These are phyloP conservation scores for Geophilus truncorum DNA, from an alignment of 2,888 invertebrate genomes.

Conservation along the genomic window DNA sequence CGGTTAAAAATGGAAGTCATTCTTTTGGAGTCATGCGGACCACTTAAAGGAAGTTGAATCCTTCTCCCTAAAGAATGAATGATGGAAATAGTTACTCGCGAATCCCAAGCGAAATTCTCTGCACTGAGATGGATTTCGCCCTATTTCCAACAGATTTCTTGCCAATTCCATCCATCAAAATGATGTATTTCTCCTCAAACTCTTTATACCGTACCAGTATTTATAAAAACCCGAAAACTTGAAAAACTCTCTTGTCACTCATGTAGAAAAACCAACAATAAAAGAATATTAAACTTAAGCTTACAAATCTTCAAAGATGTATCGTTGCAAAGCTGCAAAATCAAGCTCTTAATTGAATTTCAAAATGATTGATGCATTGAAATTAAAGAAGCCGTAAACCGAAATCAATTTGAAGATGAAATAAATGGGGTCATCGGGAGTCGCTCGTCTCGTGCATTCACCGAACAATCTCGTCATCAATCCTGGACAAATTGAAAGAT, in stretches of 20 bases:
- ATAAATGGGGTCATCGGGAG: slow-evolving; percentile 1
- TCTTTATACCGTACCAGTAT: not conserved
- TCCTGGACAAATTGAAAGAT: not conserved
- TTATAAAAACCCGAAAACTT: too few relatives aligned
- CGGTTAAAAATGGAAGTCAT: too few relatives aligned
- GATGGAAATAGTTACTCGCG: not conserved
- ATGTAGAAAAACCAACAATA: not conserved
- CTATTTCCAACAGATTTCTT: not conserved
- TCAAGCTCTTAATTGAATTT: not conserved
- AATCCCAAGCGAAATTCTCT: not conserved
- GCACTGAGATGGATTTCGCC: not conserved
- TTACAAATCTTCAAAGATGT: too few relatives aligned
- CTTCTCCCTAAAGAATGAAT: not conserved
- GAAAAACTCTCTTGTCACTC: too few relatives aligned
- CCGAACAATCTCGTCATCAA: not conserved
- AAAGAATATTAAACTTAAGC: too few relatives aligned
- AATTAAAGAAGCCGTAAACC: not conserved
- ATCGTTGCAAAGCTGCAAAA: not conserved
- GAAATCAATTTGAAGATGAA: slow-evolving; percentile 19
- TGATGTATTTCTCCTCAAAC: not conserved
- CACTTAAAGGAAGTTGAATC: too few relatives aligned
- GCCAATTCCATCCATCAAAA: not conserved
- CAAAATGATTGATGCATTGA: slow-evolving; percentile 1
- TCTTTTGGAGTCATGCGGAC: too few relatives aligned
- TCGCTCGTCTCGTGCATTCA: not conserved